Evolutionary conservation across 1,140 invertebrate genomes (phyloP), one percentile per base, ranked within the genome.

Genomic region (Portunus trituberculatus): DNA sequence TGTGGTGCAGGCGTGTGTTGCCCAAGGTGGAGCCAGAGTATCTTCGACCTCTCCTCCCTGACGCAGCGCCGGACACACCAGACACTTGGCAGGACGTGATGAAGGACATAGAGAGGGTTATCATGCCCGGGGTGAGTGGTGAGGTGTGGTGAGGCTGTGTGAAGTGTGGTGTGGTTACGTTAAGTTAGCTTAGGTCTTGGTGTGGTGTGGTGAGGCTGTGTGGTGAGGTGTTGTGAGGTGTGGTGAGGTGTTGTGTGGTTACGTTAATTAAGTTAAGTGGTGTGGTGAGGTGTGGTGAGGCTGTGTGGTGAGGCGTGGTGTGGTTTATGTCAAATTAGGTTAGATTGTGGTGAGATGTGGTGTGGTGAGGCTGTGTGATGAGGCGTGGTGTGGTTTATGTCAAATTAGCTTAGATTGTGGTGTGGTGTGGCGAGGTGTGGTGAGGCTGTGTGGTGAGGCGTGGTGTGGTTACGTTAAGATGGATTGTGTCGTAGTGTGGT

Each of bases 61-160:
- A 98, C n/a, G 97, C 98, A 25, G 99, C 99, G 0, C 99, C 99
- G 0, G 96, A 98, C 0, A 97, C 98, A 16, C 98, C 98, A 0
- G 99, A 99, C 96, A 97, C 98, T 6, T 99, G 99, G 98, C 97
- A 98, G 3, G 97, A 98, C 87, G 99, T 99, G 92, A 98, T 99
- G 96, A 97, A 97, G 20, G 99, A 99, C 97, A 98, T 99, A 7
- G 98, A 99, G 96, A 97, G 97, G 39, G 98, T 99, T 96, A 98
- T 99, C 86, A 99, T 99, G 98, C 99, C 99, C 0, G 99, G 99
- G 92, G 95, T 95, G 83, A 91, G 95, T 87, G 28, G 3, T 39
- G 39, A 39, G 1, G 39, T 39, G 39, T 39, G 39, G 39, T 39
- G 39, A 39, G 39, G 39, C 39, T 39, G 39, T 39, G 39, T 39